phyloP scores from a whole-genome alignment of 2,797 vertebrate species.

The Hybognathus amarus region DNA sequence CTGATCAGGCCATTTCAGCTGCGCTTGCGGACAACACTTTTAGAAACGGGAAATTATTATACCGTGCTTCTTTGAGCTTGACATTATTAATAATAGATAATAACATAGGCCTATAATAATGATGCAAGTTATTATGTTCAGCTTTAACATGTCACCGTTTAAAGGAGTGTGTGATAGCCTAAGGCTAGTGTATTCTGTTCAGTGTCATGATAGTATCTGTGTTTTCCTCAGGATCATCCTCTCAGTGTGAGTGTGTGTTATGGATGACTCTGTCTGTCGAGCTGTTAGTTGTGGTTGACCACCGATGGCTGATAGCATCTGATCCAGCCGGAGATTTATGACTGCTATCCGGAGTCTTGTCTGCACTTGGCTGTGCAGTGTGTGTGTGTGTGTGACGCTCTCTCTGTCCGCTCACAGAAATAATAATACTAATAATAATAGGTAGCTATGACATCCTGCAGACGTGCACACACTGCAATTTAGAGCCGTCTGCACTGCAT shows the following conservation, averaged over 20 bases:
- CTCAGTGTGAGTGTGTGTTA: conserved; percentile 21
- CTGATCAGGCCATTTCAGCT: background rate
- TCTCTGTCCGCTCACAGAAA: conserved; percentile 33
- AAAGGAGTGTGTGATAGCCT: conserved; percentile 24
- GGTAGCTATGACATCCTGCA: conserved; percentile 54
- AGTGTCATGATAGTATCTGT: conserved; percentile 35
- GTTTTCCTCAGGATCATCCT: conserved; percentile 15
- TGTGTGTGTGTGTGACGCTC: conserved; percentile 26
- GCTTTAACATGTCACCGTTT: background rate
- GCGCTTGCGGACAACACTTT: background rate
- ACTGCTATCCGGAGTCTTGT: conserved; percentile 31
- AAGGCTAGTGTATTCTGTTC: conserved; percentile 1
- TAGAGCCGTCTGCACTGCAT: conserved; percentile 48
- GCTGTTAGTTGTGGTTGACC: conserved; percentile 45
- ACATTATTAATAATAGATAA: background rate
- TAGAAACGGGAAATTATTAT: background rate
- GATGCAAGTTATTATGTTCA: background rate
- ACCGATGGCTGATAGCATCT: conserved; percentile 55
- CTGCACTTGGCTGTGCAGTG: conserved; percentile 21
- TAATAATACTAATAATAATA: conserved; percentile 53
- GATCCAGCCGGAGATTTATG: conserved; percentile 46
- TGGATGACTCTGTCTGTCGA: conserved; percentile 43
- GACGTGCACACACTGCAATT: conserved; percentile 58
- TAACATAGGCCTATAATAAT: background rate
- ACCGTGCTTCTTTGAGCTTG: background rate